Evolutionary conservation across 2,888 invertebrate genomes (phyloP), one percentile per base, ranked within the genome.

Genomic region (Ecliptopera silaceata): DNA sequence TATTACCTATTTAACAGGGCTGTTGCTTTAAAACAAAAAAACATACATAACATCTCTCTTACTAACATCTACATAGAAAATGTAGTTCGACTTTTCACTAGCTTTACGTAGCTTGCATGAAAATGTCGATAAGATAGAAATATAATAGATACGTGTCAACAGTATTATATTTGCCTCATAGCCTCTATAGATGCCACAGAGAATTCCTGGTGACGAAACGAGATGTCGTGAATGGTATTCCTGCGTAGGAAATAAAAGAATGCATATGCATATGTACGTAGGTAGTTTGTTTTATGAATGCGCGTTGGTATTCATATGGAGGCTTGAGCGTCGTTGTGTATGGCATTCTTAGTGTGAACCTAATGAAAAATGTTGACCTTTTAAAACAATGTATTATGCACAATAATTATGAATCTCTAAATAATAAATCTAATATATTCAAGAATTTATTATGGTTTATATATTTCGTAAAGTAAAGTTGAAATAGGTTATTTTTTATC

Each of bases 171-270:
- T 34, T 34, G 34, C 1, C 4, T 12, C n/a, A 13, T 20, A 20
- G 34, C 10, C 20, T 29, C 38, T 36, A 50, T 17, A 50, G n/a
- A 43, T 43, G 36, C 18, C 29, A 15, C 29, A 20, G 12, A 38
- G 17, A 38, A 55, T 44, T 44, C 49, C 39, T 49, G 17, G 31
- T 44, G 38, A 49, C 17, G 49, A 44, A 38, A 55, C 44, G 39
- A 44, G 55, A 32, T 44, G 55, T 49, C 55, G 44, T 49, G 44
- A 55, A 44, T 49, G 49, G 47, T 44, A 36, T 55, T 63, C 50
- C 60, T 52, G 53, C 48, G 42, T 46, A 53, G 39, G 43, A 48
- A 44, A 48, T 32, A 46, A 26, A 58, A 26, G 48, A 41, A 39
- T 53, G 53, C 46, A 39, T 53, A 53, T 53, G 22, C 15, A 45